Conservation (phyloP, 1,140 invertebrate genomes). For the Lepidurus packardi region DNA sequence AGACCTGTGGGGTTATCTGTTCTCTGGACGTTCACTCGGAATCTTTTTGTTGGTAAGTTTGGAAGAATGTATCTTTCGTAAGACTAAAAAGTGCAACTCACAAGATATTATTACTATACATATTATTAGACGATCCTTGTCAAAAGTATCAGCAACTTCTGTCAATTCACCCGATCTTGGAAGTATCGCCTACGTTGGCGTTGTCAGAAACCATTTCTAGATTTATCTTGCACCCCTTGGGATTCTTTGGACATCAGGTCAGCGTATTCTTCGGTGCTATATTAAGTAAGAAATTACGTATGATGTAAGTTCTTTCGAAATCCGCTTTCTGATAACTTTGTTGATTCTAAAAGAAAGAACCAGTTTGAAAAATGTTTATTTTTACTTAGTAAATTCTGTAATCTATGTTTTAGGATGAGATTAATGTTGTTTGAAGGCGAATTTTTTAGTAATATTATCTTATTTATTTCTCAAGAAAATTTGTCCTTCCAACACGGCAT, state of each 20-base stretch:
- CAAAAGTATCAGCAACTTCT: neutral
- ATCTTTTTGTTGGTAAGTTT: neutral
- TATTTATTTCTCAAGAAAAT: neutral
- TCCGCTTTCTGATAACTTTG: too few relatives aligned
- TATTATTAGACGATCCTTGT: neutral
- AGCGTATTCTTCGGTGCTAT: neutral
- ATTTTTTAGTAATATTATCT: neutral
- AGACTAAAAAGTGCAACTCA: neutral
- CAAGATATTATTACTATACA: neutral
- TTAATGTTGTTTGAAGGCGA: too few relatives aligned
- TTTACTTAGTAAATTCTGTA: neutral
- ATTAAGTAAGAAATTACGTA: neutral
- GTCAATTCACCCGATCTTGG: neutral
- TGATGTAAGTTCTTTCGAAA: neutral
- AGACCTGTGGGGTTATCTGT: neutral
- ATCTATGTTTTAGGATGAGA: too few relatives aligned
- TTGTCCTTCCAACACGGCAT: neutral
- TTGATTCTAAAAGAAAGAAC: too few relatives aligned
- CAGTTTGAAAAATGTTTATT: neutral
- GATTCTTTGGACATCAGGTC: neutral
- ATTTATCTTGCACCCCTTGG: neutral
- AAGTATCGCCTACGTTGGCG: neutral
- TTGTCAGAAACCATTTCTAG: neutral
- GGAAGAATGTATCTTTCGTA: neutral
- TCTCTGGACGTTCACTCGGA: neutral